phyloP scores from a whole-genome alignment of 2,113 vertebrate genomes.

The Saguinus midas region DNA sequence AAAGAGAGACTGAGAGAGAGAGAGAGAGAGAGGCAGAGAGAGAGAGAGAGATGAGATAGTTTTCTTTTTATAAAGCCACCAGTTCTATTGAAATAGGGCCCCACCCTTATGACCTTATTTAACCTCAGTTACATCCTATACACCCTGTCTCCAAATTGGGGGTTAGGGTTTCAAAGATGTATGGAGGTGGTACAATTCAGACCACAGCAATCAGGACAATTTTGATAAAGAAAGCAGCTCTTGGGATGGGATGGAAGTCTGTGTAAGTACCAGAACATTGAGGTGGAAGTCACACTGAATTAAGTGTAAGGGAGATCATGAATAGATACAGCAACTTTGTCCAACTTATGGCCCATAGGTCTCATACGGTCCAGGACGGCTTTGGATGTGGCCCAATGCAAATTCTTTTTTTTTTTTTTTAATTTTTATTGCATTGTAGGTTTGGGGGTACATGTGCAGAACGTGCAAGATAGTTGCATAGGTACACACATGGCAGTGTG shows the following conservation, averaged over 20 bases:
- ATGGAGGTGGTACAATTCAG: neutral
- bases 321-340: neutral
- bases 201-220: neutral
- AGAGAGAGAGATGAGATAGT: neutral
- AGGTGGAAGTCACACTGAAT: neutral
- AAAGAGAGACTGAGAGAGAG: neutral
- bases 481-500: too few relatives aligned
- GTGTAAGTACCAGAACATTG: neutral
- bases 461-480: too few relatives aligned
- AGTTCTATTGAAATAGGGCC: neutral
- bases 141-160: neutral
- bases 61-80: neutral
- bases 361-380: too few relatives aligned
- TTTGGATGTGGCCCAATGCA: too few relatives aligned
- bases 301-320: neutral
- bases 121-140: neutral
- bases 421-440: too few relatives aligned
- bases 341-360: too few relatives aligned
- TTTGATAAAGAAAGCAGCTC: neutral
- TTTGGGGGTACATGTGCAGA: too few relatives aligned
- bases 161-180: neutral
- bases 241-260: neutral
- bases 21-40: neutral
- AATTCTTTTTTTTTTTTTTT: too few relatives aligned
- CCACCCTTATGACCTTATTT: neutral